phyloP scores from a whole-genome alignment of 2,113 vertebrate species.

The Trachemys scripta region DNA sequence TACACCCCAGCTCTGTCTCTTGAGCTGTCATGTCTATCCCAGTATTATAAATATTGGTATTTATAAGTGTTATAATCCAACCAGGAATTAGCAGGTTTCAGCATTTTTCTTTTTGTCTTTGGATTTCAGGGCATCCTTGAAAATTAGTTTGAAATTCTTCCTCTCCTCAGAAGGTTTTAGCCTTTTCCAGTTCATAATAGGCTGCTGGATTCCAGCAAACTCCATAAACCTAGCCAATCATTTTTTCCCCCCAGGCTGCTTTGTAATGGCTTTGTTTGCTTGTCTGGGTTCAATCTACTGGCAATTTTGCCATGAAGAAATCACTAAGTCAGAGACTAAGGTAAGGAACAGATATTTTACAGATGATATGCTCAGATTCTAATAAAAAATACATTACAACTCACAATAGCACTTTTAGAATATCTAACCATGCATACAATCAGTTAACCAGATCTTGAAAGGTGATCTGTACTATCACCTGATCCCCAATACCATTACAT shows the following conservation, averaged over 20 bases:
- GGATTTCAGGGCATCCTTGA: background rate
- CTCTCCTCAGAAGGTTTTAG: background rate
- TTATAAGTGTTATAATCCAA: background rate
- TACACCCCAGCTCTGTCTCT: accelerated
- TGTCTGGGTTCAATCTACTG: background rate
- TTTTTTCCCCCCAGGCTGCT: background rate
- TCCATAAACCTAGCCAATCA: background rate
- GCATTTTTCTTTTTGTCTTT: background rate
- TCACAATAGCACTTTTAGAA: background rate
- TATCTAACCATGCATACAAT: background rate
- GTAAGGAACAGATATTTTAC: background rate
- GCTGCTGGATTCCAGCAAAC: background rate
- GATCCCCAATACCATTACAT: background rate
- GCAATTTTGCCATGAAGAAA: background rate
- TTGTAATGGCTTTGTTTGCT: background rate
- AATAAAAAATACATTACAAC: background rate
- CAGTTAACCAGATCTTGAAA: background rate
- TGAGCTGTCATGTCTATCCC: background rate
- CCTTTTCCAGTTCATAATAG: background rate
- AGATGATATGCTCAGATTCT: background rate
- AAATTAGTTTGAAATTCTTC: background rate
- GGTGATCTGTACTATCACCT: background rate
- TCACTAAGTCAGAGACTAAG: background rate
- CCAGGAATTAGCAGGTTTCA: background rate
- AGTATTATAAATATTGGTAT: background rate